Percentiles rank a stretch among this genome's conserved stretches.
Evolutionary conservation across 1,140 invertebrate genomes (phyloP).

Genomic region (Psix sp.): DNA sequence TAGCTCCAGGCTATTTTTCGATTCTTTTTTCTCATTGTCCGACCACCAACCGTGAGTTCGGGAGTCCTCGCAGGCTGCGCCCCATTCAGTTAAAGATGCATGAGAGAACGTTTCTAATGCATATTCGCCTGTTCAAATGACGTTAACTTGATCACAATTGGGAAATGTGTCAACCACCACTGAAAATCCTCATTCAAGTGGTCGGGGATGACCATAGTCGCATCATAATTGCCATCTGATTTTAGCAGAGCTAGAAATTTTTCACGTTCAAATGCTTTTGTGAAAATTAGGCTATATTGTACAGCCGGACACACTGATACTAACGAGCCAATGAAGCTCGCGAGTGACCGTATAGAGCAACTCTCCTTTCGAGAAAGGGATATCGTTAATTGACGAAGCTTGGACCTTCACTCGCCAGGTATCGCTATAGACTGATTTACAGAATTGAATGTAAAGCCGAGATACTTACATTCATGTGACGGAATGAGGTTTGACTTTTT

Average conservation of each 20-base stretch:
- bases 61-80: conserved; percentile 1
- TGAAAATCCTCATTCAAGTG: background rate
- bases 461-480: no score
- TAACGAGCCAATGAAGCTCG: no score
- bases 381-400: no score
- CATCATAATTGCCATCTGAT: background rate
- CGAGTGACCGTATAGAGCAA: no score
- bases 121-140: background rate
- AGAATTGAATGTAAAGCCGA: no score
- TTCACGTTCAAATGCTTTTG: background rate
- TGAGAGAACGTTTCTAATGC: conserved; percentile 19
- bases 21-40: background rate
- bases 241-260: background rate
- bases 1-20: conserved; percentile 24
- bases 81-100: conserved; percentile 26
- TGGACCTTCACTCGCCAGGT: no score
- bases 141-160: no score
- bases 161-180: background rate
- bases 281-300: background rate
- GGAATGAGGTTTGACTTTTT: no score
- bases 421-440: no score
- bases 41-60: conserved; percentile 14
- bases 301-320: conserved; percentile 5
- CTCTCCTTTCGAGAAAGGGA: no score
- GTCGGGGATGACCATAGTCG: no score